Base-by-base conservation (phyloP, 2,888 invertebrate species). In the Drosophila mayaguana region DNA sequence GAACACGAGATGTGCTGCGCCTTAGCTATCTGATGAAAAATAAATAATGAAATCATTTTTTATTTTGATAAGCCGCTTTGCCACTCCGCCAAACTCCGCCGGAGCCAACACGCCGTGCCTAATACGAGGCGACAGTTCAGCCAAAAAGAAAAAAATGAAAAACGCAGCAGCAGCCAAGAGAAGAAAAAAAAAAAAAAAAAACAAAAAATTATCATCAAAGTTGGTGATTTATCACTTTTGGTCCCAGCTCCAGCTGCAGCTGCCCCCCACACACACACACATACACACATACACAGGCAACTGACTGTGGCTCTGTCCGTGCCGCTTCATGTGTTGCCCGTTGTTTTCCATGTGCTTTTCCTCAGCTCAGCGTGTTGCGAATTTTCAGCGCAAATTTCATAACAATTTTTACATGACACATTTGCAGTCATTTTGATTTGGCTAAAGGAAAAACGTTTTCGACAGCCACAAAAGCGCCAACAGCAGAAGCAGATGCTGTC, bases 51-150 rank as follows among this genome's bases (percentile, higher is more conserved):
- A 87, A 85, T 88, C 83, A 88, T 88, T 87, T 88, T 88, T 88
- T 88, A 88, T 87, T 87, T 85, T 88, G 88, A 88, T 87, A 88
- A 88, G 88, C 88, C 83, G 85, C 87, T 88, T 86, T 88, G 72
- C 76, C 76, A 57, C 75, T 67, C 62, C 62, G 67, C 59, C 59
- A 48, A 54, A 54, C 54, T 54, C 54, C 54, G 53, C 18, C 25
- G 46, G 57, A 36, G 20, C 54, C 12, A 28, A 50, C 50, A 7
- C 28, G 38, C 16, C 22, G 54, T 18, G 56, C 69, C 78, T 72
- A 71, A 75, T 72, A 62, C 69, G 51, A 67, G 54, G 55, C 43
- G 36, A 64, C 66, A 69, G 55, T 51, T 46, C 16, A 38, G 40
- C 25, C 40, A 20, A 54, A 28, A 28, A 40, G n/a, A 38, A 34